Percentiles rank a stretch among this genome's conserved stretches.
Conservation (phyloP, 2,888 invertebrate genomes). For the Nemotelus pantherinus region DNA sequence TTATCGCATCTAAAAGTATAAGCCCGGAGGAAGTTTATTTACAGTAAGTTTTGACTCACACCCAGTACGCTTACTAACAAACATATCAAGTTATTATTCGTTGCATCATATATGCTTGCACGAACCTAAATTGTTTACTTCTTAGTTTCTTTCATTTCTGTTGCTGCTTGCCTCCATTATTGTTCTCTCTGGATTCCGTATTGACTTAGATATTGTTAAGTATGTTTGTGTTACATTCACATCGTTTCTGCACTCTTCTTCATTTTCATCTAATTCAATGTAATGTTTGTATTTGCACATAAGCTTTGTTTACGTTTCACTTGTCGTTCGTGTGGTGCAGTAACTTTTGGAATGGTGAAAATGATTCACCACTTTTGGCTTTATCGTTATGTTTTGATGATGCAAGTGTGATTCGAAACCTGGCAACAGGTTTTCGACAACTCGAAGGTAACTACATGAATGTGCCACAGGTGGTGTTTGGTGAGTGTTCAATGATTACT, state of each 20-base stretch:
- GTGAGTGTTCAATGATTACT: conserved; percentile 3
- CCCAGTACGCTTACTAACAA: too few relatives aligned
- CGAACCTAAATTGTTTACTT: neutral
- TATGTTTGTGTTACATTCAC: conserved; percentile 24
- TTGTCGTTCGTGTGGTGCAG: conserved; percentile 12
- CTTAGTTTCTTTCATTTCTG: neutral
- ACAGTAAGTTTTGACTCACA: too few relatives aligned
- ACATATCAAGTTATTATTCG: too few relatives aligned
- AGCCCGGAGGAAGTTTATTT: too few relatives aligned
- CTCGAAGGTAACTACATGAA: conserved; percentile 7
- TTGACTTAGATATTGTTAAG: conserved; percentile 38
- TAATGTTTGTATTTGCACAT: conserved; percentile 17
- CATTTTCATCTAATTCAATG: conserved; percentile 9
- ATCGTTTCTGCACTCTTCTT: conserved; percentile 7
- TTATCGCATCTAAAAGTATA: too few relatives aligned
- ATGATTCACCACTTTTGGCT: neutral
- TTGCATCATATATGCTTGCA: too few relatives aligned
- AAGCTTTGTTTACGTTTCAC: conserved; percentile 29
- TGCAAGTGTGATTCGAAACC: neutral
- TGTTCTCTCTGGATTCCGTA: conserved; percentile 15
- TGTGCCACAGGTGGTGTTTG: conserved; percentile 27
- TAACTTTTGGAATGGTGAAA: neutral
- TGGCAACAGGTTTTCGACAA: neutral
- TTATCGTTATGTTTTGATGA: neutral
- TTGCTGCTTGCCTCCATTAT: conserved; percentile 2